Percentiles rank a stretch among this genome's conserved stretches.
Conservation (phyloP, 2,888 invertebrate genomes). For the Amphipoea oculea region DNA sequence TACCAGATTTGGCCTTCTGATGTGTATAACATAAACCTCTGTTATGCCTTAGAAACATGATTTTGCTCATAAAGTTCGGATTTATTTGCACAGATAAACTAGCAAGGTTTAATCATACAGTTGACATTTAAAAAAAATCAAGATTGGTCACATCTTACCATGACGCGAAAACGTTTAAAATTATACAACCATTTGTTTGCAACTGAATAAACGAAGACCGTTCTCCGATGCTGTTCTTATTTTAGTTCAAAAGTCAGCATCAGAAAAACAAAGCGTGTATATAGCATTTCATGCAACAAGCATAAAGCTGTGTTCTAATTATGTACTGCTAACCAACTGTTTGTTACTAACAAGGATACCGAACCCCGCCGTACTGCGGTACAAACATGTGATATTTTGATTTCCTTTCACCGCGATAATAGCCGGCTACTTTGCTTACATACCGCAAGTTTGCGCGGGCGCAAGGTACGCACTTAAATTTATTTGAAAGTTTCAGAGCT, state of each 20-base stretch:
- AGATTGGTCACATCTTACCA: neutral
- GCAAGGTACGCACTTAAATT: conserved; percentile 26
- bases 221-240: neutral
- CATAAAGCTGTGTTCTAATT: conserved; percentile 11
- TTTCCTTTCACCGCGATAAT: conserved; percentile 73
- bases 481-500: neutral
- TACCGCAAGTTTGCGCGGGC: conserved; percentile 51
- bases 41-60: neutral
- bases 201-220: neutral
- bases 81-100: neutral
- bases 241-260: neutral
- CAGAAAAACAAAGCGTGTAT: neutral
- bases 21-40: neutral
- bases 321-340: conserved; percentile 28
- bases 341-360: conserved; percentile 10
- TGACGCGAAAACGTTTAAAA: neutral
- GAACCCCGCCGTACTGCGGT: conserved; percentile 22
- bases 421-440: conserved; percentile 64
- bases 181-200: neutral
- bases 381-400: conserved; percentile 71
- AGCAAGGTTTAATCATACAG: neutral
- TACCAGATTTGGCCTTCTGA: no score
- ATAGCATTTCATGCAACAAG: conserved; percentile 22
- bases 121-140: neutral
- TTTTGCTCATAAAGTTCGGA: neutral